A percentile compares a stretch with the other conserved stretches of the same genome.
Evolutionary conservation across 2,888 invertebrate species (phyloP).

Genomic region (Heliconius charithonia): DNA sequence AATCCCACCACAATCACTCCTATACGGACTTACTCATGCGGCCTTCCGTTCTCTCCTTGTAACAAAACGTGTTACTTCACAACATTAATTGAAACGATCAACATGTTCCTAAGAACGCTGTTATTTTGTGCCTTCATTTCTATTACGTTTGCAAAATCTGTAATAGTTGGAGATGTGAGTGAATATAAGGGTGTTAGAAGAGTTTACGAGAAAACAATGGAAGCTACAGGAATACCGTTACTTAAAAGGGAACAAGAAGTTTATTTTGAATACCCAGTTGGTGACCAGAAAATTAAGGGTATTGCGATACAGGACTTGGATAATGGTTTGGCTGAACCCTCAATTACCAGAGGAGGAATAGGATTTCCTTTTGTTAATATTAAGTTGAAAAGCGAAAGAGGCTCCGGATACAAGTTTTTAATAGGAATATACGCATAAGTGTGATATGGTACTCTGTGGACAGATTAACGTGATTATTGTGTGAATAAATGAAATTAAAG

Average conservation of each 20-base stretch:
- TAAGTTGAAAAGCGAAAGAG: slow-evolving; percentile 74
- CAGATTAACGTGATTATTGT: neutral
- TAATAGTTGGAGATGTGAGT: slow-evolving; percentile 67
- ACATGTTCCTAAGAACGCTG: slow-evolving; percentile 45
- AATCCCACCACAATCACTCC: slow-evolving; percentile 27
- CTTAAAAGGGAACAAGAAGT: slow-evolving; percentile 66
- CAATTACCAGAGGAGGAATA: slow-evolving; percentile 72
- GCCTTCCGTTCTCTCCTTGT: slow-evolving; percentile 34
- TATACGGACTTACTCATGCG: slow-evolving; percentile 37
- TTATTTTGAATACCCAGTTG: slow-evolving; percentile 61
- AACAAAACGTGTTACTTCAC: slow-evolving; percentile 19
- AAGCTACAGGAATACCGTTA: slow-evolving; percentile 58
- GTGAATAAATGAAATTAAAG: neutral
- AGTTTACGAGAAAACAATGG: slow-evolving; percentile 61
- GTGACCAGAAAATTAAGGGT: slow-evolving; percentile 72
- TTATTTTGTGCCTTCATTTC: slow-evolving; percentile 50
- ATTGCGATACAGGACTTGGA: slow-evolving; percentile 74
- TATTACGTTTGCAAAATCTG: slow-evolving; percentile 58
- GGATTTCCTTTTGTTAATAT: slow-evolving; percentile 71
- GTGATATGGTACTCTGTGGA: neutral
- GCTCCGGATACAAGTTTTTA: slow-evolving; percentile 67
- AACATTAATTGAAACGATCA: slow-evolving; percentile 39
- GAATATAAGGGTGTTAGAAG: slow-evolving; percentile 63
- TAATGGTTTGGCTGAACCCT: slow-evolving; percentile 67
- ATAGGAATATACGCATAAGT: slow-evolving; percentile 75